A percentile compares a stretch with the other conserved stretches of the same genome.
These are phyloP conservation scores for Nymphalis polychloros DNA, from an alignment of 2,888 invertebrate genomes.

Conservation along the genomic window DNA sequence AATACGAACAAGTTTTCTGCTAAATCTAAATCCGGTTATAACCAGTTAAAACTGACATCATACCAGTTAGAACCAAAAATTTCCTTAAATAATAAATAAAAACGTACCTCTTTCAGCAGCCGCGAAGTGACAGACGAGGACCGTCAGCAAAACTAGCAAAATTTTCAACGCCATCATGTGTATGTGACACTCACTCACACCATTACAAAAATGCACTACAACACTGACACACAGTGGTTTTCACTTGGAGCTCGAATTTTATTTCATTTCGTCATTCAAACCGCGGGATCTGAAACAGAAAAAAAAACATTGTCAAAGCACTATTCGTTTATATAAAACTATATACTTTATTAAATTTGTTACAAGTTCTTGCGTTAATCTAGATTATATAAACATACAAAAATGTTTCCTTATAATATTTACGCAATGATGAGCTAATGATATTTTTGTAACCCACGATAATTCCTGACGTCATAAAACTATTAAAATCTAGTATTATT, in stretches of 20 bases:
- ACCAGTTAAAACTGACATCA: background rate
- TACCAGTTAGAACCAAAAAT: too few relatives aligned
- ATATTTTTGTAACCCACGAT: too few relatives aligned
- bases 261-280: constrained; percentile 30
- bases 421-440: too few relatives aligned
- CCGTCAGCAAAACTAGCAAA: constrained; percentile 46
- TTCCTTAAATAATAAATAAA: background rate
- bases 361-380: background rate
- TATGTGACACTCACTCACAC: constrained; percentile 43
- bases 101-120: constrained; percentile 50
- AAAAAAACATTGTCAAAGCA: background rate
- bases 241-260: constrained; percentile 28
- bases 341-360: background rate
- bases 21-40: background rate
- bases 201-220: constrained; percentile 36
- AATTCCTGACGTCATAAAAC: too few relatives aligned
- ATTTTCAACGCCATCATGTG: constrained; percentile 48
- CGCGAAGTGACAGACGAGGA: constrained; percentile 45
- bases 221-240: constrained; percentile 10
- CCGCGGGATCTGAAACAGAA: constrained; percentile 23
- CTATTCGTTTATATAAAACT: background rate
- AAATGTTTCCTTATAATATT: background rate
- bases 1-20: too few relatives aligned
- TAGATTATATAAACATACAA: too few relatives aligned
- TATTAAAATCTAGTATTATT: too few relatives aligned